Base-by-base conservation (phyloP, 1,140 invertebrate species). In the Papilio glaucus region DNA sequence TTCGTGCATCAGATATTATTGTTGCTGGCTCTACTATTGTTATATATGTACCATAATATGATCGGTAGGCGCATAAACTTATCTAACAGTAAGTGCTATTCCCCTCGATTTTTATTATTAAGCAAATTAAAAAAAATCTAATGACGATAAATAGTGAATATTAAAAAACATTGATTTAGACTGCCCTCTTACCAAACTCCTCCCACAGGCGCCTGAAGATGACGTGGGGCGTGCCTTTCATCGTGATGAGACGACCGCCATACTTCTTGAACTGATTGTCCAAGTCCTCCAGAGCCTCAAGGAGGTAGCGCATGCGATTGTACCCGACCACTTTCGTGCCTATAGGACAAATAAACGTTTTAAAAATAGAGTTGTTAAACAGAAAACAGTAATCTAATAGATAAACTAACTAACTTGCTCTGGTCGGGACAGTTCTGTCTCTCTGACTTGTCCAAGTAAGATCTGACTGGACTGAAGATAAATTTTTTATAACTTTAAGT, bases 261-360 rank as follows among this genome's bases (percentile, higher is more conserved):
- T 93, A 75, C 77, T 93, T 92, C 62, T 91, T 86, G 29, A 97
- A 89, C 82, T 95, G 95, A 7, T 86, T 80, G 82, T 97, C 94
- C 33, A 97, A 84, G 85, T 97, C 96, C 68, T 95, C 93, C 63
- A 97, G 79, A 37, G 95, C 95, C 81, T 97, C 96, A 38, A 96
- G 82, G n/a, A 97, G 88, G 82, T 96, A 97, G 18, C 94, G 91
- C 94, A 96, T 94, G 7, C 96, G 94, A 79, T 96, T 96, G 83
- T 95, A 96, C 1, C 95, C 96, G 7, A 95, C 93, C 39, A 93
- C 74, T 72, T 95, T 94, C 0, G 95, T 95, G 45, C 95, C 95
- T 96, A 72, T 12, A 71, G 72, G 18, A 72, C 24, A 13, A 15
- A 18, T 61, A 1, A 49, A 1, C 0, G 7, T 18, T n/a, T n/a